These are phyloP conservation scores for Sebastes matsubarae DNA, from an alignment of 2,797 vertebrate genomes.

Conservation along the genomic window DNA sequence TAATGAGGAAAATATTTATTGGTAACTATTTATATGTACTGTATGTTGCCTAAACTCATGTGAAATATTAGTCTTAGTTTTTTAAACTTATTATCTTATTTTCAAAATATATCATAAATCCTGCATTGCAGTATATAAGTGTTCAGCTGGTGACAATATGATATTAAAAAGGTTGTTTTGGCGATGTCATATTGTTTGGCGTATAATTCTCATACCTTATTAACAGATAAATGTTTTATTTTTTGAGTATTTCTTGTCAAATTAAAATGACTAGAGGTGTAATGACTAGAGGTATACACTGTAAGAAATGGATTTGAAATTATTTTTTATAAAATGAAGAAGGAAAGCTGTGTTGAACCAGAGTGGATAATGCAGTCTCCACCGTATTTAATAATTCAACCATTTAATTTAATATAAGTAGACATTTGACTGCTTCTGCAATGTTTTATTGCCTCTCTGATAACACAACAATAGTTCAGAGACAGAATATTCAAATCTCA, in stretches of 20 bases:
- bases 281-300: not conserved
- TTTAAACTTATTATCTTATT: too few relatives aligned
- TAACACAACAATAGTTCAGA: not conserved
- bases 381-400: not conserved
- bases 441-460: not conserved
- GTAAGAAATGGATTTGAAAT: not conserved
- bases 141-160: not conserved
- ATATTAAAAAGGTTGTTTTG: not conserved
- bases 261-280: not conserved
- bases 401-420: not conserved
- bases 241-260: not conserved
- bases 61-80: not conserved
- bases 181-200: not conserved
- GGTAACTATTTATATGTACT: not conserved
- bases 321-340: not conserved
- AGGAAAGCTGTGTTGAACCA: not conserved
- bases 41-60: not conserved
- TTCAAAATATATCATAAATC: not conserved
- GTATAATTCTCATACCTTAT: not conserved
- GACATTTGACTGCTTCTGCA: conserved; percentile 7
- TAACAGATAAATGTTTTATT: not conserved
- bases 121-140: not conserved
- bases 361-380: not conserved
- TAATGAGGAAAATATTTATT: too few relatives aligned
- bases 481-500: conserved; percentile 42